Percentiles rank a stretch among this genome's conserved stretches.
Conservation (phyloP, 2,113 vertebrate species). For the Mixornis gularis region DNA sequence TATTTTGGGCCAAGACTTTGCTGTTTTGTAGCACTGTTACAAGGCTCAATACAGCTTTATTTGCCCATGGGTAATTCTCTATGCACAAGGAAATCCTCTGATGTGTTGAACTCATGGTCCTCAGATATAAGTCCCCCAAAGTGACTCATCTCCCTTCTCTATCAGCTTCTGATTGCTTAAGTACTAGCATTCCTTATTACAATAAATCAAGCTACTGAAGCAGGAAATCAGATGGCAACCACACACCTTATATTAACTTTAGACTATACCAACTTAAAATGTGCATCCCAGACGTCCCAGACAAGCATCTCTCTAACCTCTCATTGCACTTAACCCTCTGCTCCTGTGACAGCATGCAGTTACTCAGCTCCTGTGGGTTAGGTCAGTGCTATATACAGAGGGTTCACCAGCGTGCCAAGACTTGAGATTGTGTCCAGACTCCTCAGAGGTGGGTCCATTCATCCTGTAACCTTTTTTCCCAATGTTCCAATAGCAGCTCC, state of each 20-base stretch:
- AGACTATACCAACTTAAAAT: background rate
- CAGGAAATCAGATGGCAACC: background rate
- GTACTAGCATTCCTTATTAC: background rate
- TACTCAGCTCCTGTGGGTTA: background rate
- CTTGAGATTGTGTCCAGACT: background rate
- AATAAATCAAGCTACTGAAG: background rate
- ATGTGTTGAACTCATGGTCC: background rate
- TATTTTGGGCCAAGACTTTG: background rate
- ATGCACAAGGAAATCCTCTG: background rate
- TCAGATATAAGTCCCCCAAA: background rate
- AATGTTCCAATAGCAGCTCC: background rate
- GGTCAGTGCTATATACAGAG: background rate
- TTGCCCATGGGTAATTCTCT: background rate
- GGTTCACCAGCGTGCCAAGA: background rate
- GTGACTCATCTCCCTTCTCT: background rate
- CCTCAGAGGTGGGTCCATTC: background rate
- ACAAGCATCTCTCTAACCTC: background rate
- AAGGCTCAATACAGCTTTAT: background rate
- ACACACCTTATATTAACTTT: background rate
- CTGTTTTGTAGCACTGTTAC: background rate
- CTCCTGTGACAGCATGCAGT: background rate
- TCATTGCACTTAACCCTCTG: background rate
- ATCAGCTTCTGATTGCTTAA: background rate
- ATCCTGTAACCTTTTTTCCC: fast-evolving
- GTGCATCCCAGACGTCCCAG: background rate